A percentile compares a stretch with the other conserved stretches of the same genome.
Conservation (phyloP, 2,888 invertebrate species). For the Drosophila pegasa region DNA sequence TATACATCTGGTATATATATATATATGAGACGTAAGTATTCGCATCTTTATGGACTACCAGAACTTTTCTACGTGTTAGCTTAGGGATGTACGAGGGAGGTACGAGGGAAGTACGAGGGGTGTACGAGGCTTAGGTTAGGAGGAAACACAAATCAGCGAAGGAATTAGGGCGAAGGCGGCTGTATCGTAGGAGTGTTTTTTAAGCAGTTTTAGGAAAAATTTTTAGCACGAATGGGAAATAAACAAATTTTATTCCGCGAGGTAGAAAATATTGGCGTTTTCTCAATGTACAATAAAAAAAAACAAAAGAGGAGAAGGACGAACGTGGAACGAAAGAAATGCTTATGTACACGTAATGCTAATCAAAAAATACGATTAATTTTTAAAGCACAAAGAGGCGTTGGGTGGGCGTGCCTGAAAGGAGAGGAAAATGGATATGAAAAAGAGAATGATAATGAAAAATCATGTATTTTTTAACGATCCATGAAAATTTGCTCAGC, state of each 20-base stretch:
- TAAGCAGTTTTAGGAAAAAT: conserved; percentile 29
- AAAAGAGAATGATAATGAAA: conserved; percentile 1
- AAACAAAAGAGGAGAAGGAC: neutral
- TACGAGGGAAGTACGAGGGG: neutral
- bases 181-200: conserved; percentile 22
- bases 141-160: neutral
- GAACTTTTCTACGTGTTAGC: conserved; percentile 43
- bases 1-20: neutral
- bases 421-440: neutral
- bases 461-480: conserved; percentile 34
- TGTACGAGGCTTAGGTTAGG: conserved; percentile 1
- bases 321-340: neutral
- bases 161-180: conserved; percentile 9
- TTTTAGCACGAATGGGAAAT: conserved; percentile 22
- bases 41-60: conserved; percentile 18
- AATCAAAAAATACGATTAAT: conserved; percentile 18
- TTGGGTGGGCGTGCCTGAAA: conserved; percentile 24
- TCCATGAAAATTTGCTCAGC: conserved; percentile 25
- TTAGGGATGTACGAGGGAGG: conserved; percentile 5
- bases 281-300: conserved; percentile 27
- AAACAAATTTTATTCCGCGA: conserved; percentile 1
- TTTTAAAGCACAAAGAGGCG: conserved; percentile 14
- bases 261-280: conserved; percentile 12
- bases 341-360: conserved; percentile 22
- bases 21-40: conserved; percentile 20